Conservation (phyloP, 2,888 invertebrate genomes). For the Yponomeuta evonymella region DNA sequence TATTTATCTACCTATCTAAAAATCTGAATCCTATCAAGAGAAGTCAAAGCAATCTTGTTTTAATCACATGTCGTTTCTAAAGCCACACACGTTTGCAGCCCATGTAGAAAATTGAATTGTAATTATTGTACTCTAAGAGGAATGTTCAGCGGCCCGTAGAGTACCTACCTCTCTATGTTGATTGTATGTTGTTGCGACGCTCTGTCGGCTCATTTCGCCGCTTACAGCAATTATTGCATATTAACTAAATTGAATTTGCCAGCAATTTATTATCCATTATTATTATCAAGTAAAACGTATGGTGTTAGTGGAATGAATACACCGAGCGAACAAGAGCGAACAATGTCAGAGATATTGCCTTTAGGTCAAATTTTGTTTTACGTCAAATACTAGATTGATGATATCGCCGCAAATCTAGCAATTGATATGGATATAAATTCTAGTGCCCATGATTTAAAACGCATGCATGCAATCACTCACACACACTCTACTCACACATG, state of each 20-base stretch:
- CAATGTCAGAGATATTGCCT: background rate
- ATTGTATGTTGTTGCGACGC: conserved; percentile 40
- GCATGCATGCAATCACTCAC: no score
- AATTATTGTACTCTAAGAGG: conserved; percentile 59
- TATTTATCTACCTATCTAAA: no score
- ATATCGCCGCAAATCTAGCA: no score
- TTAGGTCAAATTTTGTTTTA: background rate
- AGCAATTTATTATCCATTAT: conserved; percentile 47
- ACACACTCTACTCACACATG: no score
- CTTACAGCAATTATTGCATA: conserved; percentile 57
- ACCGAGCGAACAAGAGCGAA: background rate
- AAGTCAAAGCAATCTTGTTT: conserved; percentile 36
- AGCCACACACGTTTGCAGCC: conserved; percentile 42
- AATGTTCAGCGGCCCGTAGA: conserved; percentile 50
- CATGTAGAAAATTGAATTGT: conserved; percentile 58
- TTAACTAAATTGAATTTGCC: conserved; percentile 56
- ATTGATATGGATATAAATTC: no score
- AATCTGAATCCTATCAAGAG: no score
- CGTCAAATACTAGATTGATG: no score
- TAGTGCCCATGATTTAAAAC: no score
- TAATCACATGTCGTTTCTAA: conserved; percentile 37
- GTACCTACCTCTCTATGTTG: conserved; percentile 38
- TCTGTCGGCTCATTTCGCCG: conserved; percentile 31
- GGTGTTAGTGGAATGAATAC: background rate
- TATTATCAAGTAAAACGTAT: conserved; percentile 34